Percentiles rank a stretch among this genome's conserved stretches.
Evolutionary conservation across 2,888 invertebrate species (phyloP).

Genomic region (Oegoconia quadripuncta): DNA sequence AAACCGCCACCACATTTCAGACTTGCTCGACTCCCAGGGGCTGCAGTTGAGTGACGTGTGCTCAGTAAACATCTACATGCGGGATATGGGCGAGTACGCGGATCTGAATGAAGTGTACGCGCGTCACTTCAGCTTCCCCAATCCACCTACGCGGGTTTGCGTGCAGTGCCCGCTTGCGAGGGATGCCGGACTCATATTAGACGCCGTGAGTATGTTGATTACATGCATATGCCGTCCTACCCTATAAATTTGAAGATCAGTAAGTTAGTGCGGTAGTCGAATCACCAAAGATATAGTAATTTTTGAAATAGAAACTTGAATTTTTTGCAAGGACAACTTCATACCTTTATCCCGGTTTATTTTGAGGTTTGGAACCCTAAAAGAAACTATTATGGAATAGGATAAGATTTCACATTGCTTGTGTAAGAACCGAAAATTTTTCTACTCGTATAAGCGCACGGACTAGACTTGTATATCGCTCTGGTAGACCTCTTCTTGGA

Average conservation of each 20-base stretch:
- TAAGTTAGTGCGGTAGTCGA: no score
- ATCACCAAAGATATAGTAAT: no score
- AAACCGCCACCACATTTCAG: conserved; percentile 70
- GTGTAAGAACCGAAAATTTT: no score
- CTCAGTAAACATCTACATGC: conserved; percentile 90
- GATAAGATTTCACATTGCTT: no score
- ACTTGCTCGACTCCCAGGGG: conserved; percentile 65
- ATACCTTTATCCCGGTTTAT: no score
- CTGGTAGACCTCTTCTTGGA: no score
- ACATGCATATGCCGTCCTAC: background rate
- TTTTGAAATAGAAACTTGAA: no score
- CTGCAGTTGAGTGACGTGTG: conserved; percentile 84
- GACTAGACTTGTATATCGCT: no score
- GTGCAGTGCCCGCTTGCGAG: conserved; percentile 87
- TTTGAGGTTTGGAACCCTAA: no score
- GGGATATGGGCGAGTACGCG: conserved; percentile 89
- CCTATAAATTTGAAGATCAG: background rate
- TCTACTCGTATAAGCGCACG: no score
- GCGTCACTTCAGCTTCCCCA: conserved; percentile 84
- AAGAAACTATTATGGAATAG: no score
- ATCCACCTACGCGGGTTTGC: conserved; percentile 93
- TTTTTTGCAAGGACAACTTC: no score
- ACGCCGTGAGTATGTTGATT: conserved; percentile 77
- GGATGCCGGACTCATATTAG: conserved; percentile 86
- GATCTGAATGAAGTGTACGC: conserved; percentile 88